Conservation (phyloP, 2,888 invertebrate species). For the Eumerus sabulonum region DNA sequence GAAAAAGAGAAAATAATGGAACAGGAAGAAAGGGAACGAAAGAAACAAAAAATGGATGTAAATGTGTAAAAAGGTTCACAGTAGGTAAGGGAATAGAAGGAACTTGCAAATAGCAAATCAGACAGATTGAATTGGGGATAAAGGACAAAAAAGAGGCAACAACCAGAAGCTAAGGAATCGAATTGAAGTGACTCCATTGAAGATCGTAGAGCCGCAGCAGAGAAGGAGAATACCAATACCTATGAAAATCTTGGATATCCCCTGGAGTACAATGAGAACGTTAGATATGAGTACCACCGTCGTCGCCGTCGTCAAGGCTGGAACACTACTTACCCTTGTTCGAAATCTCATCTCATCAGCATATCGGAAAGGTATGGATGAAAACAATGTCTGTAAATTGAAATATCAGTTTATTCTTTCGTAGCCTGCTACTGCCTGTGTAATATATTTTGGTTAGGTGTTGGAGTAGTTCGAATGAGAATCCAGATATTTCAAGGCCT, state of each 20-base stretch:
- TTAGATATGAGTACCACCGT: background rate
- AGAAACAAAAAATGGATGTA: conserved; percentile 13
- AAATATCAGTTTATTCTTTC: no score
- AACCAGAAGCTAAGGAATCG: conserved; percentile 18
- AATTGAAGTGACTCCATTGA: conserved; percentile 48
- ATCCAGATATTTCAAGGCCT: no score
- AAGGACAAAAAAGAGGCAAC: background rate
- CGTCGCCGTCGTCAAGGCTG: background rate
- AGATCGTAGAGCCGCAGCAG: conserved; percentile 26
- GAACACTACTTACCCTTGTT: conserved; percentile 35
- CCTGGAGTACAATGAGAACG: conserved; percentile 15
- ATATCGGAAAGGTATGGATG: conserved; percentile 15
- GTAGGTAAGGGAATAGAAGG: background rate
- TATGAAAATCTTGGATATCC: conserved; percentile 6
- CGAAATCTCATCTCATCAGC: conserved; percentile 33
- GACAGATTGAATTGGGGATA: conserved; percentile 11
- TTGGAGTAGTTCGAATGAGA: no score
- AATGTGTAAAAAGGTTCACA: conserved; percentile 32
- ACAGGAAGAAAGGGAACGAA: conserved; percentile 16
- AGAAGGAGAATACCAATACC: background rate
- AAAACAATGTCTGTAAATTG: conserved; percentile 12
- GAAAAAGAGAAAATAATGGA: conserved; percentile 17
- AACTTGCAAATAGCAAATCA: conserved; percentile 45
- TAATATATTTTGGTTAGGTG: no score
- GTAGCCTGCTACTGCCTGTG: no score